Conservation (phyloP, 2,888 invertebrate genomes). For the Dioctria rufipes region DNA sequence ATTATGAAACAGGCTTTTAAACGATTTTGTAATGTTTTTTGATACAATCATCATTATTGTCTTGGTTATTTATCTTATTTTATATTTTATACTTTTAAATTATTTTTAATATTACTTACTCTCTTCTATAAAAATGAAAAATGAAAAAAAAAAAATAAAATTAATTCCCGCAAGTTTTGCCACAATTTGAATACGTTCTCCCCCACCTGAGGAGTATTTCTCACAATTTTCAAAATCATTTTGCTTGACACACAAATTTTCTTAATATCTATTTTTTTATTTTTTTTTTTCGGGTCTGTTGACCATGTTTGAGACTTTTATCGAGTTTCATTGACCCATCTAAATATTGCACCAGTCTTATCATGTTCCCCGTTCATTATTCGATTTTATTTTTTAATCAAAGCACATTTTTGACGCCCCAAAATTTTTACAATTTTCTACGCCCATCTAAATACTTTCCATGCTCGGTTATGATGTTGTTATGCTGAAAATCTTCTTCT, state of each 20-base stretch:
- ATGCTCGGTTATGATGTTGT: slow-evolving; percentile 44
- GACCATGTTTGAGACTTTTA: neutral
- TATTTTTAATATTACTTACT: neutral
- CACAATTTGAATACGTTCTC: slow-evolving; percentile 12
- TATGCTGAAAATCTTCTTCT: neutral
- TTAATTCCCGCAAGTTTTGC: slow-evolving; percentile 33
- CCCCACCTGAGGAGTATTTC: too few relatives aligned
- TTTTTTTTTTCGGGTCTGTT: neutral
- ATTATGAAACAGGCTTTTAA: slow-evolving; percentile 30
- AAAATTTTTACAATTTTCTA: neutral
- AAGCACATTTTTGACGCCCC: slow-evolving; percentile 1
- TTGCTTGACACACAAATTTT: neutral
- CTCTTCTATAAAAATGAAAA: neutral
- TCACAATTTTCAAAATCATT: slow-evolving; percentile 7
- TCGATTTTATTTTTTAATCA: neutral
- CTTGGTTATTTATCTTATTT: neutral
- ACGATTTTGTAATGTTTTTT: slow-evolving; percentile 6
- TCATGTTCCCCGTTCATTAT: slow-evolving; percentile 5
- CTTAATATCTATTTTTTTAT: neutral
- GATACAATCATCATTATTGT: neutral
- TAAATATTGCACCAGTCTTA: neutral
- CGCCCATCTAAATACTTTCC: slow-evolving; percentile 20
- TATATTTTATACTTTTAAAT: neutral
- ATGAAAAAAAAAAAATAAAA: slow-evolving; percentile 10
- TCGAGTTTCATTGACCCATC: neutral